Evolutionary conservation across 2,888 invertebrate genomes (phyloP).

Genomic region (Aplocera efformata): DNA sequence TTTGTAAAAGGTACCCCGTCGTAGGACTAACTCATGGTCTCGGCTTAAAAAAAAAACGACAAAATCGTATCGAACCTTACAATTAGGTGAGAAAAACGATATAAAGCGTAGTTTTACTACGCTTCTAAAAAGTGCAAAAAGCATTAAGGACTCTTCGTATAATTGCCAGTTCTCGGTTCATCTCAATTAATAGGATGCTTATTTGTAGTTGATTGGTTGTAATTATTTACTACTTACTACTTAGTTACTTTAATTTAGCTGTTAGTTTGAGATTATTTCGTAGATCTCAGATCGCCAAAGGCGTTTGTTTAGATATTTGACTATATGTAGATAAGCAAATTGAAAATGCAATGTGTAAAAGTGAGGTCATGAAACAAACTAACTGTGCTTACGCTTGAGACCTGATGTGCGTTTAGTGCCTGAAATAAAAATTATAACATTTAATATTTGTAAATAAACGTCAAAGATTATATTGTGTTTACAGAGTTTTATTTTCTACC

Average conservation of each 20-base stretch:
- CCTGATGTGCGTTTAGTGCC: slow-evolving; percentile 62
- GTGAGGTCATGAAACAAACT: slow-evolving; percentile 57
- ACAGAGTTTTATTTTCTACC: slow-evolving; percentile 29
- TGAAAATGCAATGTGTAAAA: slow-evolving; percentile 45
- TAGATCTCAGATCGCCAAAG: slow-evolving; percentile 62
- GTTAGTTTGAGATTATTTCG: slow-evolving; percentile 57
- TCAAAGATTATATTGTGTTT: slow-evolving; percentile 49
- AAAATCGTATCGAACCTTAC: no score
- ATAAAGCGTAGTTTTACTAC: no score
- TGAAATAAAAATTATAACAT: slow-evolving; percentile 55
- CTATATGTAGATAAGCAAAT: no score
- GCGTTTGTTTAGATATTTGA: slow-evolving; percentile 53
- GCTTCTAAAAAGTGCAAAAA: no score
- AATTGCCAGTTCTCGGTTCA: no score
- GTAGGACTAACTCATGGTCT: no score
- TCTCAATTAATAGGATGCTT: background rate
- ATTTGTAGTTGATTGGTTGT: slow-evolving; percentile 1
- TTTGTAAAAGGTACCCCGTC: no score
- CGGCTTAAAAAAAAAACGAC: no score
- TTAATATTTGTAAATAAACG: slow-evolving; percentile 79
- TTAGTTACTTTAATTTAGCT: slow-evolving; percentile 11
- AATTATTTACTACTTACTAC: no score
- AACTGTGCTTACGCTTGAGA: slow-evolving; percentile 53
- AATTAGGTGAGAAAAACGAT: no score
- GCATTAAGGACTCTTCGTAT: no score